Evolutionary conservation across 2,797 vertebrate species (phyloP).

Genomic region (Mormyrops attenuatus): DNA sequence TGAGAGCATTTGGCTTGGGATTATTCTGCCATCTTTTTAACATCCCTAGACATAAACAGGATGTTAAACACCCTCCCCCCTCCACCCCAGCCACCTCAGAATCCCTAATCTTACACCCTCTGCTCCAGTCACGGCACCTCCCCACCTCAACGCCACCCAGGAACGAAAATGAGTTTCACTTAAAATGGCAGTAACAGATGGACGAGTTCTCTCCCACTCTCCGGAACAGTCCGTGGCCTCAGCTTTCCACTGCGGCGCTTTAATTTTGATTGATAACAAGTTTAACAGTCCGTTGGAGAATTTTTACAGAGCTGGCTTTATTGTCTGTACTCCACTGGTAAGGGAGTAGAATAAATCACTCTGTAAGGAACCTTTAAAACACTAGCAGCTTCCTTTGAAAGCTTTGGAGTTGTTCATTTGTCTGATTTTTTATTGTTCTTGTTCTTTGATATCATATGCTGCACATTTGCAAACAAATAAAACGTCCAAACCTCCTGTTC

Average conservation of each 20-base stretch:
- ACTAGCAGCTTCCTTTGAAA: neutral
- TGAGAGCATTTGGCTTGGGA: neutral
- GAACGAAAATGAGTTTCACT: conserved; percentile 18
- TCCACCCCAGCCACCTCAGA: neutral
- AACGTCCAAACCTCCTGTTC: neutral
- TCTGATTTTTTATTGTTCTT: neutral
- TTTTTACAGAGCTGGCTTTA: neutral
- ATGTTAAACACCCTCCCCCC: neutral
- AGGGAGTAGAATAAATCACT: conserved; percentile 6
- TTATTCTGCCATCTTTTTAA: neutral
- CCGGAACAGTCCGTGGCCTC: neutral
- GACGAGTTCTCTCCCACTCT: conserved; percentile 15
- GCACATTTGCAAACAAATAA: conserved; percentile 12
- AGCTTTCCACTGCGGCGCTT: conserved; percentile 1
- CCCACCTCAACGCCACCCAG: conserved; percentile 8
- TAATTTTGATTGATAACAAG: conserved; percentile 25
- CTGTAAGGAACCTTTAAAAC: conserved; percentile 17
- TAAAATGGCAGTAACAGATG: conserved; percentile 24
- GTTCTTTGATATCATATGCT: neutral
- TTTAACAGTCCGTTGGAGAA: conserved; percentile 24
- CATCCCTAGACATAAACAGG: neutral
- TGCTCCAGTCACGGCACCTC: neutral
- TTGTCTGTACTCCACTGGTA: conserved; percentile 15
- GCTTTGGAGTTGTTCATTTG: neutral
- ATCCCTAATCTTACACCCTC: neutral